These are phyloP conservation scores for Galendromus occidentalis DNA, from an alignment of 1,140 invertebrate genomes.

Conservation along the genomic window DNA sequence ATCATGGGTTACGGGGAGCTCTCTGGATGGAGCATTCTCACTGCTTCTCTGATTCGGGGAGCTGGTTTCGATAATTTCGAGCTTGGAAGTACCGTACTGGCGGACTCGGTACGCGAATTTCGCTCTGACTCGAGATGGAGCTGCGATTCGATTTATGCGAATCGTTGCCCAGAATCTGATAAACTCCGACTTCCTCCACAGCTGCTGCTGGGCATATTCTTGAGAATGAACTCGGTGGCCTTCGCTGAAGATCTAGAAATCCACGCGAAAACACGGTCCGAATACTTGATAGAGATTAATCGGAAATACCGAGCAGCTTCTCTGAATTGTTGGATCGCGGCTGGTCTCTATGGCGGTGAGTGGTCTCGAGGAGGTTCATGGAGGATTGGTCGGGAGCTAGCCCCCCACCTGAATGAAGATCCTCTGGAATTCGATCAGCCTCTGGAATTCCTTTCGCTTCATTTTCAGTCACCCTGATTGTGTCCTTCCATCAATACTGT, in stretches of 20 bases:
- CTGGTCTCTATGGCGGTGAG: constrained; percentile 16
- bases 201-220: constrained; percentile 17
- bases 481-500: constrained; percentile 4
- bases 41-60: too few relatives aligned
- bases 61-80: too few relatives aligned
- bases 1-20: too few relatives aligned
- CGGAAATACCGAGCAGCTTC: constrained; percentile 17
- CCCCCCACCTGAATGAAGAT: not conserved
- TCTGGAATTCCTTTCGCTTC: too few relatives aligned
- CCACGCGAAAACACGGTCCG: not conserved
- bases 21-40: too few relatives aligned
- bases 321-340: constrained; percentile 20
- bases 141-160: too few relatives aligned
- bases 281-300: constrained; percentile 12
- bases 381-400: not conserved
- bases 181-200: not conserved
- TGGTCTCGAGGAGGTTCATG: not conserved
- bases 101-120: too few relatives aligned
- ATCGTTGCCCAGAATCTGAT: too few relatives aligned
- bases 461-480: not conserved
- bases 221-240: constrained; percentile 17
- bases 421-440: not conserved
- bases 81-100: too few relatives aligned
- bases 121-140: too few relatives aligned
- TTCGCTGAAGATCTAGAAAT: constrained; percentile 20